phyloP scores from a whole-genome alignment of 2,888 invertebrate species.

The Invenusta paracnida region DNA sequence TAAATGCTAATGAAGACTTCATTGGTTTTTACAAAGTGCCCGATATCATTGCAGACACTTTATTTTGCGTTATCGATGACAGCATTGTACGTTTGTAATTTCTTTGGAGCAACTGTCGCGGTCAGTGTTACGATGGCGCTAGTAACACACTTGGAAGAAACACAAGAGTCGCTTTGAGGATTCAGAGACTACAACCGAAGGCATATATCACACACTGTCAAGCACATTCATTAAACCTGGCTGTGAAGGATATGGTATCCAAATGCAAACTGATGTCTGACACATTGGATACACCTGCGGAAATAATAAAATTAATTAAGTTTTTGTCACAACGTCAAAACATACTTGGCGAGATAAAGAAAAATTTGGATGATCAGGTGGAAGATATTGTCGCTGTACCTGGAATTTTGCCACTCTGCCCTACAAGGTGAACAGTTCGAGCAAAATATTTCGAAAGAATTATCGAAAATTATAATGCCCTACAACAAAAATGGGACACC shows the following conservation, averaged over 20 bases:
- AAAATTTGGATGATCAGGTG: not conserved
- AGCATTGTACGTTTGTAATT: not conserved
- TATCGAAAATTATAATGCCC: not conserved
- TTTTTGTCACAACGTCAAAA: not conserved
- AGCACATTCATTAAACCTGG: not conserved
- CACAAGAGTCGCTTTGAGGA: not conserved
- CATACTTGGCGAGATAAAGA: not conserved
- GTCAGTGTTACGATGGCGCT: conserved; percentile 12
- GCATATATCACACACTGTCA: not conserved
- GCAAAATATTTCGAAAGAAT: not conserved
- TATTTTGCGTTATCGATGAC: not conserved
- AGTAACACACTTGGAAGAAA: not conserved
- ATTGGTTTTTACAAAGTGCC: not conserved
- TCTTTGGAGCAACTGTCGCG: not conserved
- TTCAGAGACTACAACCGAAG: not conserved
- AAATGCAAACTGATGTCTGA: not conserved
- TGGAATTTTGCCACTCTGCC: not conserved
- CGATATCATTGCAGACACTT: not conserved
- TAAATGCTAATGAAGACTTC: not conserved
- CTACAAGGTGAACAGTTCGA: not conserved
- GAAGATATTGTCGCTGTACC: not conserved
- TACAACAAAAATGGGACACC: not conserved
- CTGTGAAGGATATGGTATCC: not conserved
- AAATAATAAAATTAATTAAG: not conserved
- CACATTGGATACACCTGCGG: not conserved